phyloP scores from a whole-genome alignment of 2,113 vertebrate species.

The Platysternon megacephalum region DNA sequence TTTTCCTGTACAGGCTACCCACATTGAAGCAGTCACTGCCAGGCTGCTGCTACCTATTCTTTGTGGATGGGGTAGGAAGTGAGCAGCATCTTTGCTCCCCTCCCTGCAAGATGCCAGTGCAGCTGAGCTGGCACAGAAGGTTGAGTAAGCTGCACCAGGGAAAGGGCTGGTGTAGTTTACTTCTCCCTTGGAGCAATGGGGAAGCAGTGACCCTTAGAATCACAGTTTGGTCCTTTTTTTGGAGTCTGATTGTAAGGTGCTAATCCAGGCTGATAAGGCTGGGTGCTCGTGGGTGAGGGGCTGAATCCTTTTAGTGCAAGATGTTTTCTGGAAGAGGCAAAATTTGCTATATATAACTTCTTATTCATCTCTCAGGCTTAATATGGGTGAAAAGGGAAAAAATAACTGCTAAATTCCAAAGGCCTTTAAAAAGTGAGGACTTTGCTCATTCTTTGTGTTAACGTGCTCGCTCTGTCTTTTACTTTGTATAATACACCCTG shows the following conservation, averaged over 20 bases:
- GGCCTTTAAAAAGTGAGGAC: background rate
- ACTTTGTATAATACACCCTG: constrained; percentile 4
- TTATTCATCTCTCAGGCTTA: background rate
- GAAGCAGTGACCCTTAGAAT: background rate
- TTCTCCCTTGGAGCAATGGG: background rate
- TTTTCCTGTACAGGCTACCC: background rate
- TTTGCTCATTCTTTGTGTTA: background rate
- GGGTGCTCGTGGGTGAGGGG: background rate
- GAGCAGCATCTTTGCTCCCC: background rate
- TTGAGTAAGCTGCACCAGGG: background rate
- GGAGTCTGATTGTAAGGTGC: background rate
- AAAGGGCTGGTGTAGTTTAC: background rate
- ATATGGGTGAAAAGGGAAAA: accelerated
- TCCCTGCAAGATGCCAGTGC: accelerated
- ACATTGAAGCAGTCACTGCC: no score
- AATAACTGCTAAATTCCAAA: background rate
- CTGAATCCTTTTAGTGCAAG: background rate
- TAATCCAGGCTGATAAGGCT: accelerated
- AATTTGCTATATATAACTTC: background rate
- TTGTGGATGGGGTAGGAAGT: constrained; percentile 1
- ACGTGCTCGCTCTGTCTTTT: constrained; percentile 28
- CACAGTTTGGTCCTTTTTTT: accelerated
- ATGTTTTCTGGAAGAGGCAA: background rate
- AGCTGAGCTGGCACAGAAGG: background rate
- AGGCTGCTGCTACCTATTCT: background rate